Percentiles rank a stretch among this genome's conserved stretches.
These are phyloP conservation scores for Microcebus lehilahytsara DNA, from an alignment of 2,113 vertebrate species.

Conservation along the genomic window DNA sequence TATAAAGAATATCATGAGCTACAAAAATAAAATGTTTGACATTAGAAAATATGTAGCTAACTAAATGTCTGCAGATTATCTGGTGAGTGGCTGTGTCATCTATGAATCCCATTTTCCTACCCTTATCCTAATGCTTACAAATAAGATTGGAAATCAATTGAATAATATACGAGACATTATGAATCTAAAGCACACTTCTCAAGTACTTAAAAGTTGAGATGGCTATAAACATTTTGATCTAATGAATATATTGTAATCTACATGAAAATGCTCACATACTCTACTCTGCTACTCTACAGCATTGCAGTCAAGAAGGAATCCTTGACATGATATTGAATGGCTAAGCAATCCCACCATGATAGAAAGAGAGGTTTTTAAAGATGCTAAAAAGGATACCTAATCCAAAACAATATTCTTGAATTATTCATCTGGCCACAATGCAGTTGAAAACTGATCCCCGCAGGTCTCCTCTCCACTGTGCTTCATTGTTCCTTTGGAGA, in stretches of 20 bases:
- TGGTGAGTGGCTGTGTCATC: too few species aligned
- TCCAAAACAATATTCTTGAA: constrained; percentile 79
- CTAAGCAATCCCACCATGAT: not conserved
- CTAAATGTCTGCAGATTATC: too few species aligned
- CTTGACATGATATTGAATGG: constrained; percentile 64
- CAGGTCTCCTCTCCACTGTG: constrained; percentile 70
- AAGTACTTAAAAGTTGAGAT: not conserved
- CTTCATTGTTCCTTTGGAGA: constrained; percentile 71
- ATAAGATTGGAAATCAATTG: too few species aligned
- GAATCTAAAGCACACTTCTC: not conserved
- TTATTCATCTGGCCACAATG: constrained; percentile 81
- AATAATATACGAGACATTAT: not conserved
- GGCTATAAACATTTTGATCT: not conserved
- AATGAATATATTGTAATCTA: not conserved
- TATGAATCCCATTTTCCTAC: too few species aligned
- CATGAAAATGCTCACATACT: not conserved
- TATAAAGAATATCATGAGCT: too few species aligned
- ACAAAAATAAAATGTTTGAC: too few species aligned
- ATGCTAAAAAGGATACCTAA: constrained; percentile 70
- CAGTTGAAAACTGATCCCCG: constrained; percentile 75
- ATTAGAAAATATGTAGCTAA: too few species aligned
- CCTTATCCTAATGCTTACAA: too few species aligned
- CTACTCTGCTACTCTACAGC: not conserved
- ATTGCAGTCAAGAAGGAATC: constrained; percentile 6
- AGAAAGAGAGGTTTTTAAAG: constrained; percentile 74